Base-by-base conservation (phyloP, 35 echinoderm and acorn worm genomes). In the Acanthaster planci region DNA sequence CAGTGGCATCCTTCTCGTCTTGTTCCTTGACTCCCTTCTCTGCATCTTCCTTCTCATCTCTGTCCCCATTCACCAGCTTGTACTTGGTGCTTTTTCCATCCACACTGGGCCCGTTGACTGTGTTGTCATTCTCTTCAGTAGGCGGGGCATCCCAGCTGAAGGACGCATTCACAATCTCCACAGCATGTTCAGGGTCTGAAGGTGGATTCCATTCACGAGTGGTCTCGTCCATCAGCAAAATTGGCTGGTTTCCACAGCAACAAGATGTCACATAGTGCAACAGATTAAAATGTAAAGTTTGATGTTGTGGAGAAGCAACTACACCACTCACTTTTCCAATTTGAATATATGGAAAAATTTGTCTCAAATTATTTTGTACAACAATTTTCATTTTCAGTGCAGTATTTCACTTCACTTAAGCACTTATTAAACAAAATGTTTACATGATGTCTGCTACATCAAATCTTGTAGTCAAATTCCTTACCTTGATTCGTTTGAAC, bases 401-500 rank as follows among this genome's bases (percentile, higher is more conserved):
- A n/a, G n/a, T n/a, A n/a, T n/a, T n/a, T n/a, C n/a, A n/a, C n/a
- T n/a, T n/a, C n/a, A n/a, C n/a, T n/a, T n/a, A n/a, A n/a, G n/a
- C n/a, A n/a, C n/a, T n/a, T n/a, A n/a, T n/a, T n/a, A n/a, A n/a
- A n/a, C n/a, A n/a, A n/a, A n/a, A n/a, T n/a, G n/a, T n/a, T n/a
- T n/a, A n/a, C n/a, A n/a, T n/a, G n/a, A n/a, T n/a, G n/a, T n/a
- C n/a, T n/a, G n/a, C n/a, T n/a, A n/a, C n/a, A n/a, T n/a, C n/a
- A n/a, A n/a, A n/a, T n/a, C n/a, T n/a, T n/a, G n/a, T n/a, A n/a
- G n/a, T 29, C 21, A 51, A n/a, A 59, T 36, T 22, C 7, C 77
- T 51, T 87, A 97, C 94, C 90, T 97, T 84, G 50, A 97, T 97
- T 89, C 88, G 78, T 38, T 76, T 80, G 1, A 89, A 22, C 5